Base-by-base conservation (phyloP, 2,113 vertebrate species). In the Myocastor coypus region DNA sequence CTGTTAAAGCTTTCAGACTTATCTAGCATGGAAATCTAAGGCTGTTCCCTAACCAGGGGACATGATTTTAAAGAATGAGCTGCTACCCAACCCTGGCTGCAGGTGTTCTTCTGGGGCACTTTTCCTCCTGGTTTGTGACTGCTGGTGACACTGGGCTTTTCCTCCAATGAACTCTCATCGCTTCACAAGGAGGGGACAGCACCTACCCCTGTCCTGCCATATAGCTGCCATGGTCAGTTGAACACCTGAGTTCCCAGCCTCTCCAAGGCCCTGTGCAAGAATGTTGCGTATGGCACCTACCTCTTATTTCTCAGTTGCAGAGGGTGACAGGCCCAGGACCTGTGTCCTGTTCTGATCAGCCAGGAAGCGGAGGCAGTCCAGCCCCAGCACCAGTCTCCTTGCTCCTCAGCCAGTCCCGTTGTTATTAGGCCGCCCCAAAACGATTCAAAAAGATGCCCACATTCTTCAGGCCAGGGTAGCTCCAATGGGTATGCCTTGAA, bases 141-240 rank as follows among this genome's bases (percentile, higher is more conserved):
- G 11, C 40, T 16, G 42, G 42, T 50, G 37, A 26, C 37, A 42
- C 2, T 26, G 22, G 71, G 22, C 37, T 75, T 75, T 37, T 10
- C 69, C 37, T 40, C 37, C 37, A 12, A 40, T 75, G 71, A 42
- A 37, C 71, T 13, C 50, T 22, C 20, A 3, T 20, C 68, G 1
- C 46, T 28, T 46, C 87, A 40, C 37, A 9, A 42, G 83, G 20
- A 55, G n/a, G 11, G 52, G 20, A 24, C 55, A 7, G n/a, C 0
- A 1, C 3, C 19, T 16, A 30, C 57, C 3, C 13, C 7, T 22
- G 73, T 3, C 52, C 69, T 40, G 55, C 20, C 11, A 7, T 10
- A 34, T 6, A 16, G n/a, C 0, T 0, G 46, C 7, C 26, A 66
- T 24, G 2, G 1, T 30, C 34, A 77, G 71, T 0, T 16, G 50